Evolutionary conservation across 2,888 invertebrate species (phyloP), one percentile per base, ranked within the genome.

Genomic region (Proisotoma minuta): DNA sequence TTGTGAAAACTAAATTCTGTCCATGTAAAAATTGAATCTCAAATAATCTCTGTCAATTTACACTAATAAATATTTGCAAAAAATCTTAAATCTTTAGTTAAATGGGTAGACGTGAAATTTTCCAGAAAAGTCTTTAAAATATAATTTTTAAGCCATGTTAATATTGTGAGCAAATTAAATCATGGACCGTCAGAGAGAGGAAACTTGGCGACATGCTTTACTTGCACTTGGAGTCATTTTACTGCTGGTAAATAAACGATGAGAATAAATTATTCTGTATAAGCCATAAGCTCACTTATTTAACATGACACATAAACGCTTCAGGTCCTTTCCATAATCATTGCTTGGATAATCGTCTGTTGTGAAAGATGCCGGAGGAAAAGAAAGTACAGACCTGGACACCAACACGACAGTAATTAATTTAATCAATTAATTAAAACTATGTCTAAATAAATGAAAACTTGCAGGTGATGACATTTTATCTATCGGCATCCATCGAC

Each of bases 211-310:
- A 15, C 43, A 43, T 43, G 43, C 43, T 12, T 20, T 43, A 12
- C 18, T 43, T 5, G 43, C 43, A 5, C 18, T 43, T 5, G 43
- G 43, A 43, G 20, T 43, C 20, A 20, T 43, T 43, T 4, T n/a
- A 43, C 43, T 43, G 15, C 43, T 43, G 10, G 43, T 43, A 43
- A 43, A n/a, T n/a, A n/a, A n/a, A n/a, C n/a, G n/a, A n/a, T n/a
- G 43, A 43, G 20, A 43, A 5, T 43, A 10, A 34, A 10, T 34
- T 34, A 34, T 15, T 10, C 34, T 8, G 34, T 34, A 10, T 34
- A 34, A 34, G 15, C 8, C 15, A 15, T 34, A 34, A 34, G 15
- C 8, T 34, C 34, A 15, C 8, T 34, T 8, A 34, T 34, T 15
- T 34, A 34, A 34, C 34, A 15, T 15, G 8, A 15, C 8, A 10